These are phyloP conservation scores for Lacerta agilis DNA, from an alignment of 2,797 vertebrate species.

Conservation along the genomic window DNA sequence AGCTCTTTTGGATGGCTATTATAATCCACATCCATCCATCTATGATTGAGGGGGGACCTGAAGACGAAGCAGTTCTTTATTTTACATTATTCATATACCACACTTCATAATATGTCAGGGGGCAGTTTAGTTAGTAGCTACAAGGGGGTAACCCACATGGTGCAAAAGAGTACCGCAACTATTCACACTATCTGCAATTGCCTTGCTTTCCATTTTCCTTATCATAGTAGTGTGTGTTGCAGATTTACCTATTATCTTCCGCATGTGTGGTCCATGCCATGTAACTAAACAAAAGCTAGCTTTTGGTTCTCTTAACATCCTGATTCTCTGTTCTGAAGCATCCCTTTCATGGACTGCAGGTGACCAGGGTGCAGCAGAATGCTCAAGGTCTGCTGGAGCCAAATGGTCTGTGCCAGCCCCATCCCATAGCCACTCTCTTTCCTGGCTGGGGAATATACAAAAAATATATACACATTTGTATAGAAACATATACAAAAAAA, in stretches of 20 bases:
- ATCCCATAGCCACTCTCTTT: neutral
- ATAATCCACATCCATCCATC: conserved; percentile 50
- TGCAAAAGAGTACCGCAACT: neutral
- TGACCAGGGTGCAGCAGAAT: neutral
- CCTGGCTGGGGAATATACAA: neutral
- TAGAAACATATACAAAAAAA: no score
- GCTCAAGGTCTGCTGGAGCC: neutral
- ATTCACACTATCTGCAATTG: neutral
- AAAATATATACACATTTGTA: no score
- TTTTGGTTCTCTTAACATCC: neutral
- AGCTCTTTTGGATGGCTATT: conserved; percentile 44
- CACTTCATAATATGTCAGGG: neutral
- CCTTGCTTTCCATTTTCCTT: neutral
- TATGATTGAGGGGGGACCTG: conserved; percentile 42
- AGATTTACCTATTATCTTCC: neutral
- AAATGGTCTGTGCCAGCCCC: neutral
- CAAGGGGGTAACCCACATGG: neutral
- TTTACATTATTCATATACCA: neutral
- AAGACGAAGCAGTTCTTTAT: neutral
- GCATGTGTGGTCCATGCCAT: neutral
- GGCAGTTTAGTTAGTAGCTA: neutral
- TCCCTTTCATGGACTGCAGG: neutral
- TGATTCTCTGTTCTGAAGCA: neutral
- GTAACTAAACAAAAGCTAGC: neutral
- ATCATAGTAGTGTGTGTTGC: neutral